Evolutionary conservation across 2,888 invertebrate genomes (phyloP).

Genomic region (Endotricha flammealis): DNA sequence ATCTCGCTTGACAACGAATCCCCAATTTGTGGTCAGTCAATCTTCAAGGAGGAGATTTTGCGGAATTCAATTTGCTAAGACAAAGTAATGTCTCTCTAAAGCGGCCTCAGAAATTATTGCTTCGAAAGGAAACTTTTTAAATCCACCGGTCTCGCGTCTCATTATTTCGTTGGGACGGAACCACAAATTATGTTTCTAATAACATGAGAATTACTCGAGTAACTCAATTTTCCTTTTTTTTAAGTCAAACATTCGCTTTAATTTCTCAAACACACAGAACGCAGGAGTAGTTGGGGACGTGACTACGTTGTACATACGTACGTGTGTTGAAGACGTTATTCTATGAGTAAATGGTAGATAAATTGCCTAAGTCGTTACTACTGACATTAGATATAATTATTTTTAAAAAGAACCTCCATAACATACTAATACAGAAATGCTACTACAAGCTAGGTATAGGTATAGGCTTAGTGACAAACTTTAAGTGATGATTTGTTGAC

Average conservation of each 20-base stretch:
- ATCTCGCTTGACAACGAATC: conserved; percentile 71
- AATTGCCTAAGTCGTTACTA: too few species aligned
- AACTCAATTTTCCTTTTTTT: conserved; percentile 15
- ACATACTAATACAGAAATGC: too few species aligned
- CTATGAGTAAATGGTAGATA: too few species aligned
- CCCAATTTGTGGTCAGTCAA: conserved; percentile 76
- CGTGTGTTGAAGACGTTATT: too few species aligned
- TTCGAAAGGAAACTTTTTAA: conserved; percentile 27
- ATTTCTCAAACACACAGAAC: too few species aligned
- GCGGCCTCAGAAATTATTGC: conserved; percentile 37
- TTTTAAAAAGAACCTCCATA: too few species aligned
- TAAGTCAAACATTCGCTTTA: conserved; percentile 11
- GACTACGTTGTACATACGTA: too few species aligned
- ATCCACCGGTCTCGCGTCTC: conserved; percentile 16
- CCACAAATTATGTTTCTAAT: conserved; percentile 17
- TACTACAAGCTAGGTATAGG: too few species aligned
- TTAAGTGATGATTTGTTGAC: too few species aligned
- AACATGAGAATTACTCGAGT: conserved; percentile 15
- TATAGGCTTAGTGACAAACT: too few species aligned
- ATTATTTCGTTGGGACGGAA: conserved; percentile 12
- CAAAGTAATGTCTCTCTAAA: conserved; percentile 55
- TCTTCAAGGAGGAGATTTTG: conserved; percentile 54
- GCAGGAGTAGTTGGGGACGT: too few species aligned
- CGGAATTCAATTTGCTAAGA: conserved; percentile 72
- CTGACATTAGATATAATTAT: too few species aligned